These are phyloP conservation scores for Tanytarsus gracilentus DNA, from an alignment of 2,888 invertebrate genomes.

Conservation along the genomic window DNA sequence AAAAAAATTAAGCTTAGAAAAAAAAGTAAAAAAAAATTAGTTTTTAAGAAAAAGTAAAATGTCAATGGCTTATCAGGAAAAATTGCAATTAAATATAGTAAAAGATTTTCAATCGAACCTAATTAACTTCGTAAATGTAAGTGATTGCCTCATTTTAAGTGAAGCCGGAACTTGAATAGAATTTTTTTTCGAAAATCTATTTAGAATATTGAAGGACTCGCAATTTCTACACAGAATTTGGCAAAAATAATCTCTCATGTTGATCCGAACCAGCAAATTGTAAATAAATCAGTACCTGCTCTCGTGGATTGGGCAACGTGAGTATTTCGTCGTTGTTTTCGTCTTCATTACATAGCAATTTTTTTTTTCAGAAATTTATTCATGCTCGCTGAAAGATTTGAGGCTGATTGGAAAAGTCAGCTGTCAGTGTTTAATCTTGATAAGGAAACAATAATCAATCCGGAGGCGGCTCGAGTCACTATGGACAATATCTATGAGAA, in stretches of 20 bases:
- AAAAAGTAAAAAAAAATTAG: not conserved
- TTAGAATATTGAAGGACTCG: not conserved
- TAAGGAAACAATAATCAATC: slow-evolving; percentile 1
- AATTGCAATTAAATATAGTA: too few species aligned
- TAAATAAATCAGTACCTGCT: slow-evolving; percentile 9
- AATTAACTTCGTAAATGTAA: slow-evolving; percentile 17
- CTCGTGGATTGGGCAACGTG: slow-evolving; percentile 15
- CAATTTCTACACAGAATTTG: slow-evolving; percentile 9
- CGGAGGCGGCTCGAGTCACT: slow-evolving; percentile 8
- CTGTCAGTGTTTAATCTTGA: not conserved
- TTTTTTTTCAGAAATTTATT: slow-evolving; percentile 10
- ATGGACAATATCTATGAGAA: slow-evolving; percentile 23
- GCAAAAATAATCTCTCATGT: slow-evolving; percentile 17
- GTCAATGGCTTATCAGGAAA: too few species aligned
- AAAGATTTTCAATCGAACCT: slow-evolving; percentile 24
- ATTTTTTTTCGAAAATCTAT: not conserved
- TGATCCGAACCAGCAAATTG: slow-evolving; percentile 8
- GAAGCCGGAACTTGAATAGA: not conserved
- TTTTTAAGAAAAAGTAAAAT: too few species aligned
- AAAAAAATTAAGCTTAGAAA: slow-evolving; percentile 1
- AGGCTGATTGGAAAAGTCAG: slow-evolving; percentile 5
- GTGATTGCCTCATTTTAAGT: not conserved
- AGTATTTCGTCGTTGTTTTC: not conserved
- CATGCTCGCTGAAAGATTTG: slow-evolving; percentile 14
- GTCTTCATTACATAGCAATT: not conserved